phyloP scores from a whole-genome alignment of 2,888 invertebrate species.

The Phyllotreta striolata region DNA sequence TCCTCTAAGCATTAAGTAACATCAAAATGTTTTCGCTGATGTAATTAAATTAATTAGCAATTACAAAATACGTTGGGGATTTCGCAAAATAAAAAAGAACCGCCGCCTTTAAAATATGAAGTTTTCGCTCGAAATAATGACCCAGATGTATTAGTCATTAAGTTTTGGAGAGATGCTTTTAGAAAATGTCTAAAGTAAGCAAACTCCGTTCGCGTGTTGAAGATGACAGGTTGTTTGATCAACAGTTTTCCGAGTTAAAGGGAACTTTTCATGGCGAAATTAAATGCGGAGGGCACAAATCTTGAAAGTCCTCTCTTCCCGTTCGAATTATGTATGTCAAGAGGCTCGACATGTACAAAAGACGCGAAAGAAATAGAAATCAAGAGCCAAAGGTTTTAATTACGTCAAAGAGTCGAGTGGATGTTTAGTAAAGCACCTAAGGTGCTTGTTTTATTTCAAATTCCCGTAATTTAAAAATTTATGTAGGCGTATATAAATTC shows the following conservation, averaged over 20 bases:
- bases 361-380: constrained; percentile 6
- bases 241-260: constrained; percentile 17
- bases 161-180: constrained; percentile 21
- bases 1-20: too few relatives aligned
- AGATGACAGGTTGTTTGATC: constrained; percentile 23
- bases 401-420: neutral
- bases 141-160: constrained; percentile 21
- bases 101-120: neutral
- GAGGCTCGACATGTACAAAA: constrained; percentile 7
- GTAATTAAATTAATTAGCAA: too few relatives aligned
- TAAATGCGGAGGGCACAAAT: constrained; percentile 17
- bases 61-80: too few relatives aligned
- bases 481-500: too few relatives aligned
- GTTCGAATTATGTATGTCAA: constrained; percentile 19
- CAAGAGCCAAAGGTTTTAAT: constrained; percentile 9
- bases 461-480: too few relatives aligned
- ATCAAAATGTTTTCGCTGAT: too few relatives aligned
- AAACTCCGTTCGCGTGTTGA: constrained; percentile 23
- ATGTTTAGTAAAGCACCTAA: too few relatives aligned
- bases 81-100: neutral
- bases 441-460: too few relatives aligned
- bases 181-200: constrained; percentile 22
- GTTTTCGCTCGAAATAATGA: constrained; percentile 21
- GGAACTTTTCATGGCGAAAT: constrained; percentile 17
- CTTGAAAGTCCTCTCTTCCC: constrained; percentile 5